Conservation (phyloP, 1,140 invertebrate genomes). For the Eriocheir sinensis region DNA sequence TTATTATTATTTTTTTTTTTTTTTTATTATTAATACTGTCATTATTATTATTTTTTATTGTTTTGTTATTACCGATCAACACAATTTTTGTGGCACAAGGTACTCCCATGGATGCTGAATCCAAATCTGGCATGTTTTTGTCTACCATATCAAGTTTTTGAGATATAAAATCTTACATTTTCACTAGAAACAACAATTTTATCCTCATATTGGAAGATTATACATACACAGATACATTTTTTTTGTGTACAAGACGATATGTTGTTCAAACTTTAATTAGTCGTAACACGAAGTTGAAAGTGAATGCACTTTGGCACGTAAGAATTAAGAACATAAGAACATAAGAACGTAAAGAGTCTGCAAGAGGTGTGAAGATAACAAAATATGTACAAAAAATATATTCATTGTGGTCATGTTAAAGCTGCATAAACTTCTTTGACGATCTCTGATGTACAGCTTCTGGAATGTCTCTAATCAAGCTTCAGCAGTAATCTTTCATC, state of each 20-base stretch:
- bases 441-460: not conserved
- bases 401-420: not conserved
- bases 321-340: not conserved
- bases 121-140: not conserved
- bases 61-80: not conserved
- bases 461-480: not conserved
- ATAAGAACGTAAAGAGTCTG: not conserved
- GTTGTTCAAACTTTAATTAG: too few species aligned
- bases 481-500: conserved; percentile 28
- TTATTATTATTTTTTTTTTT: too few species aligned
- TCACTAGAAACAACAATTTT: not conserved
- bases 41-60: too few species aligned
- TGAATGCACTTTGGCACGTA: not conserved
- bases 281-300: too few species aligned
- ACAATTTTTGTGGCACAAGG: not conserved
- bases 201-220: not conserved
- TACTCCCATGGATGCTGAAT: not conserved
- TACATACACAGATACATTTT: too few species aligned
- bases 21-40: too few species aligned
- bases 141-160: not conserved
- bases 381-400: not conserved
- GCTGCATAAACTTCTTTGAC: not conserved
- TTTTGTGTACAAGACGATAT: too few species aligned
- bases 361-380: not conserved
- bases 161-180: not conserved